Evolutionary conservation across 1,140 invertebrate genomes (phyloP), one percentile per base, ranked within the genome.

Genomic region (Gryon sp.): DNA sequence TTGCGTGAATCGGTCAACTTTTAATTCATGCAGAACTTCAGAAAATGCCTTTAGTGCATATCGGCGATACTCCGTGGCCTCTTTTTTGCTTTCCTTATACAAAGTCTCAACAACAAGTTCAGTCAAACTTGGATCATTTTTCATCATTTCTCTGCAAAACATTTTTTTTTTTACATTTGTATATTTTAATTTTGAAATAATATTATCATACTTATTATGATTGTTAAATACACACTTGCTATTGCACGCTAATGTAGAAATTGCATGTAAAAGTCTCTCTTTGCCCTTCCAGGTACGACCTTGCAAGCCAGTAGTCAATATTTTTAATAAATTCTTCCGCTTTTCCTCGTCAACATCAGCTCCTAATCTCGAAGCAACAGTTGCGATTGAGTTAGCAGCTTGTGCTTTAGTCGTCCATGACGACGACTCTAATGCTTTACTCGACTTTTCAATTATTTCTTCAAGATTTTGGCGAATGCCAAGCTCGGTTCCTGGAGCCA

Each of bases 201-300:
- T n/a, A n/a, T n/a, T n/a, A n/a, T n/a, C n/a, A n/a, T n/a, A n/a
- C n/a, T n/a, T n/a, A n/a, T n/a, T n/a, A n/a, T n/a, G n/a, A n/a
- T n/a, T n/a, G n/a, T n/a, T n/a, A n/a, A n/a, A n/a, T 30, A 90
- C 91, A 87, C 86, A 94, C 93, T 91, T 93, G 91, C 93, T 92
- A 77, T 90, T 91, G 63, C 89, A 90, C 72, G 92, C 93, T 15
- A 97, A 89, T 12, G 90, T 91, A 16, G 94, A 91, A 7, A 97
- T 83, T 0, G 96, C 96, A 78, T 93, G 91, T 2, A 97, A 81
- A 4, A 97, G 83, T 52, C 92, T 90, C 78, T 97, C 93, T 86
- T 98, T 98, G 11, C 96, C 96, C 75, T 93, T 92, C 92, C 95
- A 98, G 0, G 95, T 97, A 80, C 95, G 92, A 3, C 96, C 96